A percentile compares a stretch with the other conserved stretches of the same genome.
Conservation (phyloP, 2,888 invertebrate genomes). For the Acholoe squamosa region DNA sequence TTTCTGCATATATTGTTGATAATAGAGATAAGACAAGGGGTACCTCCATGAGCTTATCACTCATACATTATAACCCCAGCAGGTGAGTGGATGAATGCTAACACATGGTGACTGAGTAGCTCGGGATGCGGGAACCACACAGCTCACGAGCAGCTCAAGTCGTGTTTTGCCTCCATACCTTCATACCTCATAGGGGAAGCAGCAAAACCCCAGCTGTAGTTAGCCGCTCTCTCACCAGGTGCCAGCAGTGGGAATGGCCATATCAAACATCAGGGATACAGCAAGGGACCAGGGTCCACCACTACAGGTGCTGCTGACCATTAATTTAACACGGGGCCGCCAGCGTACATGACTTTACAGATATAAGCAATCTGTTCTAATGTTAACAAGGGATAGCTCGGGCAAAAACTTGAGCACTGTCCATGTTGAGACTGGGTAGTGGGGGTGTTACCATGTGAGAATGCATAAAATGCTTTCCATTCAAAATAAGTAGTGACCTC, state of each 20-base stretch:
- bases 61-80: not conserved
- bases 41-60: not conserved
- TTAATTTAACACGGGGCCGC: not conserved
- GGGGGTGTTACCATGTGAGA: too few relatives aligned
- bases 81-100: not conserved
- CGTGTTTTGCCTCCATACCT: not conserved
- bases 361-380: not conserved
- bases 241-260: not conserved
- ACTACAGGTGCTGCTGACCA: not conserved
- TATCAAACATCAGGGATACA: not conserved
- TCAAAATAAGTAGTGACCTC: slow-evolving; percentile 15
- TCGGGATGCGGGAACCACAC: slow-evolving; percentile 18
- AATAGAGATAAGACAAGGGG: not conserved
- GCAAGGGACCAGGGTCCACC: not conserved
- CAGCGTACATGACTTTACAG: not conserved
- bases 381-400: not conserved
- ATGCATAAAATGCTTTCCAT: not conserved
- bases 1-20: not conserved
- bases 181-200: not conserved
- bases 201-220: not conserved
- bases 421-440: not conserved
- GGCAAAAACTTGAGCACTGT: not conserved
- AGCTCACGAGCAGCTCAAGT: not conserved
- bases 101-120: not conserved
- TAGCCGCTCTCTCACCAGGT: not conserved